Evolutionary conservation across 2,888 invertebrate species (phyloP), one percentile per base, ranked within the genome.

Genomic region (Epinotia nisella): DNA sequence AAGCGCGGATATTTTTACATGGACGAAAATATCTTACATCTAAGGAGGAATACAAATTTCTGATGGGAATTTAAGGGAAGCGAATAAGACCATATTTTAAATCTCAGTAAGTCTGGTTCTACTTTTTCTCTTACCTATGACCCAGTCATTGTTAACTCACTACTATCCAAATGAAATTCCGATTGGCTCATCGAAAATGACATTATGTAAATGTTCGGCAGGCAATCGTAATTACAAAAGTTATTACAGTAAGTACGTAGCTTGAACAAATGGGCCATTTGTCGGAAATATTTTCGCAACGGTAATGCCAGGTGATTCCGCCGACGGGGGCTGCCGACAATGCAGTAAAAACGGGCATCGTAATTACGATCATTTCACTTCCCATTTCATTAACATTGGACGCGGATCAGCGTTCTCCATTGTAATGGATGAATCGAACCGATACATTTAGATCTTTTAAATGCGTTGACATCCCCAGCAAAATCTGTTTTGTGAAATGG

Each of bases 221-320:
- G 81, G 85, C 87, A 85, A 89, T 89, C 83, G 87, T 88, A 89
- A 91, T 91, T 87, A 86, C 86, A 79, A 84, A 88, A 89, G 89
- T 90, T 90, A 89, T 92, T 89, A 89, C 85, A 84, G 84, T 84
- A 86, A 88, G 86, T 87, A 73, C 64, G 68, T 73, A 73, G 85
- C 85, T 86, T 81, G 83, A 84, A 89, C 87, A 90, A 92, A 92
- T 91, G 88, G 86, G 85, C 77, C 86, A 89, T 92, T 92, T 87
- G 90, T 85, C 83, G 89, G 81, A 87, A 91, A 92, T 92, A 92
- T 93, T 92, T 91, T 88, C 86, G 83, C 78, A 77, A 83, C 84
- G 85, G 89, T 91, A 92, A 93, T 92, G 89, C 81, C 91, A 90
- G 92, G 92, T 92, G 91, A 92, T 93, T 92, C 83, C 83, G 82